Conservation (phyloP, 1,140 invertebrate genomes). For the Thaumatotibia leucotreta region DNA sequence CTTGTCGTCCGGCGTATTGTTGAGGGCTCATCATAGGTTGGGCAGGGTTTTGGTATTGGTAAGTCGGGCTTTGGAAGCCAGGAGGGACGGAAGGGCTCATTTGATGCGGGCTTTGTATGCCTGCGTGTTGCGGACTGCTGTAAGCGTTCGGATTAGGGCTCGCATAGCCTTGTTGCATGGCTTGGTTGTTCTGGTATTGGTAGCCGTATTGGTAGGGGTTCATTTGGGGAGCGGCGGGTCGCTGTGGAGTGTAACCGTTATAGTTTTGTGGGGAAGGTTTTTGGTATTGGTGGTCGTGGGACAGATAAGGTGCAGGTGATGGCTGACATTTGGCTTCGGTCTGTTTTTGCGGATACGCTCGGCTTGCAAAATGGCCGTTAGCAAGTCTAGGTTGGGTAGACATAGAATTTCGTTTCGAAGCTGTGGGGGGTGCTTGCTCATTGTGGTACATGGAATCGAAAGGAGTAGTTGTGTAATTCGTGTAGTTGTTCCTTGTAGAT, state of each 20-base stretch:
- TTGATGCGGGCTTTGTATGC: slow-evolving; percentile 56
- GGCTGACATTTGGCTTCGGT: slow-evolving; percentile 44
- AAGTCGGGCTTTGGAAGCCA: slow-evolving; percentile 64
- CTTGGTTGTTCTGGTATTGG: slow-evolving; percentile 57
- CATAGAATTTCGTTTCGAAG: slow-evolving; percentile 57
- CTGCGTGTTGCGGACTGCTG: slow-evolving; percentile 52
- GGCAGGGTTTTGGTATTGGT: slow-evolving; percentile 64
- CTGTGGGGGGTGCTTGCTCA: slow-evolving; percentile 51
- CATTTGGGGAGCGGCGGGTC: slow-evolving; percentile 49
- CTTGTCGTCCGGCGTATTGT: slow-evolving; percentile 47
- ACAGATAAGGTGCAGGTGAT: slow-evolving; percentile 50
- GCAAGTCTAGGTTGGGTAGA: slow-evolving; percentile 47
- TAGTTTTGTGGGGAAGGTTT: slow-evolving; percentile 54
- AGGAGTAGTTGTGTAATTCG: slow-evolving; percentile 63
- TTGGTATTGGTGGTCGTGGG: slow-evolving; percentile 72
- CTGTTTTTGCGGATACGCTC: slow-evolving; percentile 47
- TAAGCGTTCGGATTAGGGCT: slow-evolving; percentile 58
- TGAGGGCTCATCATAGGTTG: slow-evolving; percentile 67
- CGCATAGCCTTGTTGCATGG: slow-evolving; percentile 47
- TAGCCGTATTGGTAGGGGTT: slow-evolving; percentile 54
- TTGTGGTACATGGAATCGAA: slow-evolving; percentile 66
- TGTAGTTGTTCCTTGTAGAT: slow-evolving; percentile 70
- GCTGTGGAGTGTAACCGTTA: slow-evolving; percentile 63
- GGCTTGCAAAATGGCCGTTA: slow-evolving; percentile 58
- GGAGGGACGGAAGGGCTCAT: slow-evolving; percentile 45